These are phyloP conservation scores for Myripristis murdjan DNA, from an alignment of 2,797 vertebrate species.

Conservation along the genomic window DNA sequence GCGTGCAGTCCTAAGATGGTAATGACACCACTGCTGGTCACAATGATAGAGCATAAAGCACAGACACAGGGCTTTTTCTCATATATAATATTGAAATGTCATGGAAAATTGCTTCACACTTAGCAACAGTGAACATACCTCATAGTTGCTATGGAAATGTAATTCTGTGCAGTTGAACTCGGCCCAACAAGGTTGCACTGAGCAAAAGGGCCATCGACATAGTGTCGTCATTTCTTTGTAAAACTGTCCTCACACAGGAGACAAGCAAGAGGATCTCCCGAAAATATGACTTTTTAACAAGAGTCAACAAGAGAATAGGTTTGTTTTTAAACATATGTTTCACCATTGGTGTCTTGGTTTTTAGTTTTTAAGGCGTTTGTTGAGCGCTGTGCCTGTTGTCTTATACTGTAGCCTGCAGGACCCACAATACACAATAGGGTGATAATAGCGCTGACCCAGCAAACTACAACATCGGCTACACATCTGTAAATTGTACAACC, in stretches of 20 bases:
- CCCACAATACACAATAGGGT: constrained; percentile 65
- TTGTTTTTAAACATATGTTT: constrained; percentile 84
- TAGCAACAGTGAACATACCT: constrained; percentile 83
- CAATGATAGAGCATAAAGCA: constrained; percentile 64
- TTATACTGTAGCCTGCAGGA: constrained; percentile 84
- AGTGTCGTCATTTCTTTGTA: constrained; percentile 71
- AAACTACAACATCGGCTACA: constrained; percentile 65
- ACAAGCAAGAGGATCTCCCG: constrained; percentile 60
- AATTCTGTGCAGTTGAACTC: constrained; percentile 72
- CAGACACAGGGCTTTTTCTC: constrained; percentile 73
- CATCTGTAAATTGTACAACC: constrained; percentile 77
- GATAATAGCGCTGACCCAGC: constrained; percentile 56
- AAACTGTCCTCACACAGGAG: constrained; percentile 74
- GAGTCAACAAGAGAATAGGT: constrained; percentile 68
- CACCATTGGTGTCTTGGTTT: constrained; percentile 90
- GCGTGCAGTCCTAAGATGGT: constrained; percentile 49
- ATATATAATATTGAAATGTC: constrained; percentile 67
- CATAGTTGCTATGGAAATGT: constrained; percentile 83
- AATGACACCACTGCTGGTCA: constrained; percentile 60
- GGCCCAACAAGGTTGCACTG: constrained; percentile 69
- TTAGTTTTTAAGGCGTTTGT: constrained; percentile 88
- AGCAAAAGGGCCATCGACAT: constrained; percentile 71
- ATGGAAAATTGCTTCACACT: constrained; percentile 78
- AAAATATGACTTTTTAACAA: constrained; percentile 68
- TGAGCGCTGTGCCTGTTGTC: constrained; percentile 86